A percentile compares a stretch with the other conserved stretches of the same genome.
Evolutionary conservation across 2,797 vertebrate species (phyloP).

Genomic region (Malurus leucopterus): DNA sequence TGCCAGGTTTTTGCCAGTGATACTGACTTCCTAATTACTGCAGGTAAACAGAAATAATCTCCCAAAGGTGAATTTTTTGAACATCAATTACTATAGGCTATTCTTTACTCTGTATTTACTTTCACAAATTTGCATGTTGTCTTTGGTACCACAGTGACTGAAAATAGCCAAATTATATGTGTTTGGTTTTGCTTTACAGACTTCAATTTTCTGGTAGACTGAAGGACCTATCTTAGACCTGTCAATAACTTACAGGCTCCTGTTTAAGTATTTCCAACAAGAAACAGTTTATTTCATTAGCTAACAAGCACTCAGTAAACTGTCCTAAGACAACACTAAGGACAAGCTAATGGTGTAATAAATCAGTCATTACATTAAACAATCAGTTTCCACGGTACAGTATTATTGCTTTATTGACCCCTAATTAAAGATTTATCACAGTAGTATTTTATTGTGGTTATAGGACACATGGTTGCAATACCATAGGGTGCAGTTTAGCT

Average conservation of each 20-base stretch:
- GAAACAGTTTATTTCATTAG: constrained; percentile 60
- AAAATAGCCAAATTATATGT: background rate
- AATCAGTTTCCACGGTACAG: constrained; percentile 57
- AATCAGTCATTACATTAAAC: constrained; percentile 70
- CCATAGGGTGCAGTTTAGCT: constrained; percentile 55
- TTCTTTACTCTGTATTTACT: background rate
- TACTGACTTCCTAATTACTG: background rate
- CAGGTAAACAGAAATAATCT: background rate
- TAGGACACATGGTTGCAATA: constrained; percentile 50
- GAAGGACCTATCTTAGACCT: background rate
- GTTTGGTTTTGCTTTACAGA: background rate
- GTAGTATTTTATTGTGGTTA: constrained; percentile 62
- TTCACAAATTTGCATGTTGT: background rate
- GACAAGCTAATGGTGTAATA: constrained; percentile 69
- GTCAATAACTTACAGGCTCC: background rate
- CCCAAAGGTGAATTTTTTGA: background rate
- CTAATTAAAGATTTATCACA: constrained; percentile 67
- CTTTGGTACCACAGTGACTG: background rate
- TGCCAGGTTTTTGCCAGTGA: background rate
- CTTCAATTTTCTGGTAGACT: background rate
- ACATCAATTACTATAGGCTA: background rate
- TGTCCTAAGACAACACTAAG: constrained; percentile 52
- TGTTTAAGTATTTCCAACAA: constrained; percentile 43
- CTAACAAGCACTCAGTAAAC: constrained; percentile 66
- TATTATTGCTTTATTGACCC: constrained; percentile 73